Evolutionary conservation across 1,140 invertebrate species (phyloP).

Genomic region (Thalassaphorura encarpata): DNA sequence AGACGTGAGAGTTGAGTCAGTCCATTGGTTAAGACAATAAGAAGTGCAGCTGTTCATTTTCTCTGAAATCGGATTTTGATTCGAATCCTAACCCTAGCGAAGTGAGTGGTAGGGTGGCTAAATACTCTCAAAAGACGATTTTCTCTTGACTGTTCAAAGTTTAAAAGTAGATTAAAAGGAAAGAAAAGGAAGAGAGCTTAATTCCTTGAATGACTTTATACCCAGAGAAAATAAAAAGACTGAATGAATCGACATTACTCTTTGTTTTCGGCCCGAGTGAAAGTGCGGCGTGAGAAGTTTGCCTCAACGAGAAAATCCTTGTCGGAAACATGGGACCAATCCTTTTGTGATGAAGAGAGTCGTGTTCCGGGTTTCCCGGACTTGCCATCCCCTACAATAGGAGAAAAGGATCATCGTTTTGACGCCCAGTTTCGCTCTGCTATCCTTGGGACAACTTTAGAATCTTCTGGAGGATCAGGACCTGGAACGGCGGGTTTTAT

Average conservation of each 20-base stretch:
- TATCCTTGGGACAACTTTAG: background rate
- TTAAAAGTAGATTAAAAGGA: no score
- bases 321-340: conserved; percentile 31
- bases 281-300: conserved; percentile 32
- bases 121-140: no score
- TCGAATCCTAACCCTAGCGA: no score
- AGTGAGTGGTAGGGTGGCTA: no score
- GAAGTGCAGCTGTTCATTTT: no score
- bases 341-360: conserved; percentile 17
- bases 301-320: conserved; percentile 28
- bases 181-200: no score
- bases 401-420: conserved; percentile 16
- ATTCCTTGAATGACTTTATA: no score
- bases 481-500: background rate
- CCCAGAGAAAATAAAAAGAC: no score
- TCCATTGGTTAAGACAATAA: no score
- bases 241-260: conserved; percentile 25
- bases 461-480: background rate
- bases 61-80: no score
- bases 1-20: no score
- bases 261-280: conserved; percentile 26
- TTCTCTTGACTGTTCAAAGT: no score
- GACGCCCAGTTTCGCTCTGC: conserved; percentile 2
- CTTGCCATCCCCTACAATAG: conserved; percentile 32
- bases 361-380: conserved; percentile 18